These are phyloP conservation scores for Trachops cirrhosus DNA, from an alignment of 2,797 vertebrate species.

Conservation along the genomic window DNA sequence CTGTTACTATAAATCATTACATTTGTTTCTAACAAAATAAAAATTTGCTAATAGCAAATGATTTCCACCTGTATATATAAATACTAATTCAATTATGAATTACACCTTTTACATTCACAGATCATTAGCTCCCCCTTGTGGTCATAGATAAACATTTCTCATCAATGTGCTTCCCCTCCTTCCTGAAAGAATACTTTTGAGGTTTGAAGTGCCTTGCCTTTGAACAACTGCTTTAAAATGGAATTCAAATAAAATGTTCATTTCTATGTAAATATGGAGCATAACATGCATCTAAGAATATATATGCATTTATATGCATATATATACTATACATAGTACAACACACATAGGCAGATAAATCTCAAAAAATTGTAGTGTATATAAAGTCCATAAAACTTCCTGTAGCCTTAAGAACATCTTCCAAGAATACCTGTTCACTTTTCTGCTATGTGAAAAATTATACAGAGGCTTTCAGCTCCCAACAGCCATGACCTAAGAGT, in stretches of 20 bases:
- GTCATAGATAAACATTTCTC: slow-evolving; percentile 37
- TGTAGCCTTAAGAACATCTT: neutral
- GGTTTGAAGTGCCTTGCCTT: neutral
- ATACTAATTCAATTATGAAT: neutral
- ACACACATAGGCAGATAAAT: neutral
- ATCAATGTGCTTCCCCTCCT: neutral
- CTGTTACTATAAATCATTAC: neutral
- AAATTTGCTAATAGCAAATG: neutral
- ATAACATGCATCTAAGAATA: neutral
- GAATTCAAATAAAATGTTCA: neutral
- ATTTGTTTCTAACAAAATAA: slow-evolving; percentile 29
- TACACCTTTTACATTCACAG: slow-evolving; percentile 22
- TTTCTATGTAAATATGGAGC: neutral
- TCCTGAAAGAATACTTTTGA: neutral
- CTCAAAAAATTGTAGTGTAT: neutral
- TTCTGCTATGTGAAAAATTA: neutral
- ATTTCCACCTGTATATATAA: neutral
- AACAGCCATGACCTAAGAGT: neutral
- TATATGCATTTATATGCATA: neutral
- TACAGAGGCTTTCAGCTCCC: neutral
- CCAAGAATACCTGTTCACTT: neutral
- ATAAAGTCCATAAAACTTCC: neutral
- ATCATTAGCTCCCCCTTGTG: slow-evolving; percentile 65
- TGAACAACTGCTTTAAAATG: neutral
- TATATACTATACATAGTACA: neutral